phyloP scores from a whole-genome alignment of 2,888 invertebrate species.

The Neuroscelio doddi region DNA sequence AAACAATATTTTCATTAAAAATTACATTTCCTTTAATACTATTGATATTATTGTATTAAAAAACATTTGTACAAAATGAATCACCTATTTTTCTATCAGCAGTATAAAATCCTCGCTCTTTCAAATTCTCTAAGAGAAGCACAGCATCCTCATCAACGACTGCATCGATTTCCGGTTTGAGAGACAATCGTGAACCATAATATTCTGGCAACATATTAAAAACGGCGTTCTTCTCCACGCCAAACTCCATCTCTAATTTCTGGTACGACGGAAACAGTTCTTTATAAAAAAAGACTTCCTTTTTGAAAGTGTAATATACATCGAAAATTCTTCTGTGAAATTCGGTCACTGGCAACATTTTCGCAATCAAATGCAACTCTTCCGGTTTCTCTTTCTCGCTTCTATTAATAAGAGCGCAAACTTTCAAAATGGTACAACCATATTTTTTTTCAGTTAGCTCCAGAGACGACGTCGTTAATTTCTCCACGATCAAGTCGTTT shows the following conservation, averaged over 20 bases:
- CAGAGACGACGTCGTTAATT: conserved; percentile 49
- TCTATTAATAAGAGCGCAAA: conserved; percentile 49
- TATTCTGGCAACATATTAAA: conserved; percentile 74
- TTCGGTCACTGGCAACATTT: conserved; percentile 75
- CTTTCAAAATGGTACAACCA: conserved; percentile 75
- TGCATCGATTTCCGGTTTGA: conserved; percentile 60
- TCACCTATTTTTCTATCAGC: conserved; percentile 73
- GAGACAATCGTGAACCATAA: conserved; percentile 74
- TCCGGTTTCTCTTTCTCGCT: conserved; percentile 52
- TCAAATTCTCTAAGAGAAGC: conserved; percentile 76
- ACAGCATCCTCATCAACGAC: conserved; percentile 76
- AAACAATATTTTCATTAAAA: not conserved
- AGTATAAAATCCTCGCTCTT: conserved; percentile 73
- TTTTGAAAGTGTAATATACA: conserved; percentile 75
- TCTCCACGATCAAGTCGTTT: conserved; percentile 49
- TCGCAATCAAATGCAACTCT: conserved; percentile 74
- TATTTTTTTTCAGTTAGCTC: conserved; percentile 77
- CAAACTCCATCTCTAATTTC: conserved; percentile 73
- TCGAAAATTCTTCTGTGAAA: conserved; percentile 74
- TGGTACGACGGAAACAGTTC: conserved; percentile 73
- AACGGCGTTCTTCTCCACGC: conserved; percentile 68
- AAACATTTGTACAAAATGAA: not conserved
- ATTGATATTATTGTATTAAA: not conserved
- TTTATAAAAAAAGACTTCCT: conserved; percentile 75
- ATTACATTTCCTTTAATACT: conserved; percentile 18